phyloP scores from a whole-genome alignment of 1,140 invertebrate species.

The Drosophila sechellia region DNA sequence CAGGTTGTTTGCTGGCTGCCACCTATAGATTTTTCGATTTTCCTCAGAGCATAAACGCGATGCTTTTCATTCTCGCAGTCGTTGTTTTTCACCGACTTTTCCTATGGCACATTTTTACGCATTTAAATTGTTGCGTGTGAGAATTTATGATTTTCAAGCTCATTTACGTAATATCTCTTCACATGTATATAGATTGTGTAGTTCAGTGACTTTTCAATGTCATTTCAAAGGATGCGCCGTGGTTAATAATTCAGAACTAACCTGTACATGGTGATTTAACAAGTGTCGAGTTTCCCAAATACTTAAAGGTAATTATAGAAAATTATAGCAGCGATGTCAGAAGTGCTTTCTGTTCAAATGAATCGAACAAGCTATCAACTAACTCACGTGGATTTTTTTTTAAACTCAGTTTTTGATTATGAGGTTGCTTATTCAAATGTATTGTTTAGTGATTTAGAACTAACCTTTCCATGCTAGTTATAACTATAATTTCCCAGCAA shows the following conservation, averaged over 20 bases:
- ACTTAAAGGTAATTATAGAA: conserved; percentile 3
- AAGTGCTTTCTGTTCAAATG: conserved; percentile 36
- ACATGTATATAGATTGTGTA: conserved; percentile 3
- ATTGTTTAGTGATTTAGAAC: conserved; percentile 15
- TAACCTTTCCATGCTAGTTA: neutral
- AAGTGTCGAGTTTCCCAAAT: conserved; percentile 41
- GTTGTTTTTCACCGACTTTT: conserved; percentile 16
- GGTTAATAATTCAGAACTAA: conserved; percentile 29
- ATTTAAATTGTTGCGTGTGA: conserved; percentile 36
- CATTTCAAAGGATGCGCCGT: conserved; percentile 57
- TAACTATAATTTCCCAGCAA: neutral
- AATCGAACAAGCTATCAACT: conserved; percentile 33
- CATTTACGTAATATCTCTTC: conserved; percentile 58
- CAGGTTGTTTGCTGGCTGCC: conserved; percentile 53
- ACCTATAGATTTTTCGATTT: conserved; percentile 40
- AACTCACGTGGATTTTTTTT: neutral
- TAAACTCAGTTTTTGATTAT: too few relatives aligned
- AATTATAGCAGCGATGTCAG: neutral
- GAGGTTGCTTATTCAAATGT: too few relatives aligned
- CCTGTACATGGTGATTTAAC: conserved; percentile 16
- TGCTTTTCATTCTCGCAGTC: conserved; percentile 26
- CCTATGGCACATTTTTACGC: conserved; percentile 38
- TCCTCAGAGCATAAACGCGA: conserved; percentile 22
- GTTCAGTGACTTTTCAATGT: conserved; percentile 73
- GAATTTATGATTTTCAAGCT: conserved; percentile 57